Conservation (phyloP, 2,888 invertebrate species). For the Drosophila diplacantha region DNA sequence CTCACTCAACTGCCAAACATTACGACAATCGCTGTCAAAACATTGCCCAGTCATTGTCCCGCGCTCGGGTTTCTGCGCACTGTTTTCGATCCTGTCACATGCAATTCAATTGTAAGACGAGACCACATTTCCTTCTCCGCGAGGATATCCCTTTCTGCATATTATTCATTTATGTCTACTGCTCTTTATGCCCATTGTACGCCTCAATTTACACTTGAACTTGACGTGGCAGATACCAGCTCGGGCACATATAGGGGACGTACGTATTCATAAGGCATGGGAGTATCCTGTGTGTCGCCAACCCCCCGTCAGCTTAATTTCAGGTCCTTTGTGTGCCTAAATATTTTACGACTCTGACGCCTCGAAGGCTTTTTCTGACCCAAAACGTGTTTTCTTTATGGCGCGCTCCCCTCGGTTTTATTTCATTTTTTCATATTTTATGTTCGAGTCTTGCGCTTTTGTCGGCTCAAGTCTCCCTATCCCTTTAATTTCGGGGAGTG, state of each 20-base stretch:
- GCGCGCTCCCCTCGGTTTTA: constrained; percentile 3
- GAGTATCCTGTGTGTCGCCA: constrained; percentile 32
- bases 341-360: constrained; percentile 62
- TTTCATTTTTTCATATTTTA: constrained; percentile 28
- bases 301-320: constrained; percentile 51
- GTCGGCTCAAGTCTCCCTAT: constrained; percentile 8
- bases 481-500: constrained; percentile 42
- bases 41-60: constrained; percentile 61
- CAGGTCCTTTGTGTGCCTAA: constrained; percentile 56
- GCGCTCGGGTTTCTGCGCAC: constrained; percentile 23
- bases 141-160: constrained; percentile 43
- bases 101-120: constrained; percentile 61
- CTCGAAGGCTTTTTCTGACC: constrained; percentile 39
- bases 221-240: constrained; percentile 30
- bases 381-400: constrained; percentile 41
- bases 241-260: not conserved
- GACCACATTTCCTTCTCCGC: constrained; percentile 58
- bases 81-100: constrained; percentile 39
- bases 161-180: constrained; percentile 35
- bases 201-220: constrained; percentile 62
- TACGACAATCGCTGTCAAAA: constrained; percentile 72
- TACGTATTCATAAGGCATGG: constrained; percentile 18
- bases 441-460: constrained; percentile 48
- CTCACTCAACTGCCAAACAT: constrained; percentile 47
- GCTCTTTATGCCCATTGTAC: constrained; percentile 39